These are phyloP conservation scores for Athrips mouffetella DNA, from an alignment of 2,888 invertebrate genomes.

Conservation along the genomic window DNA sequence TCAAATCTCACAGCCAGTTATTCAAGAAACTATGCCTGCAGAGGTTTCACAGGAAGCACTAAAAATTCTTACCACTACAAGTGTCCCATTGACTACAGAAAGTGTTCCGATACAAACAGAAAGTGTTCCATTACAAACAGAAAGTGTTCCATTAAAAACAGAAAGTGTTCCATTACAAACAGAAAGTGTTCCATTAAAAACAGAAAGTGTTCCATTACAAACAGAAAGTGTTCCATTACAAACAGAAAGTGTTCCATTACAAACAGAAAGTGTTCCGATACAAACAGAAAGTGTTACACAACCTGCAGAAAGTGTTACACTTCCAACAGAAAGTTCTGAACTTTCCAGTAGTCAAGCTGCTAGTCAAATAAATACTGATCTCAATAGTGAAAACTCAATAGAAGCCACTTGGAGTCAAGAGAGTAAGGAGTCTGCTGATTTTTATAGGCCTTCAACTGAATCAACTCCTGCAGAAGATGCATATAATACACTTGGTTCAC, in stretches of 20 bases:
- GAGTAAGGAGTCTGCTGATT: not conserved
- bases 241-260: not conserved
- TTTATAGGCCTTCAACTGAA: slow-evolving; percentile 20
- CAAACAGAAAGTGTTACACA: not conserved
- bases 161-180: not conserved
- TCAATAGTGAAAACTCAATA: too few relatives aligned
- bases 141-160: not conserved
- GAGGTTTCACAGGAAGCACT: not conserved
- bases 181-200: not conserved
- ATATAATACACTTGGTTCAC: not conserved
- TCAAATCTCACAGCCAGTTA: not conserved
- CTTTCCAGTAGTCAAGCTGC: too few relatives aligned
- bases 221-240: not conserved
- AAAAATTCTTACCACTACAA: slow-evolving; percentile 1
- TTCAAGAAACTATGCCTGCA: slow-evolving; percentile 5
- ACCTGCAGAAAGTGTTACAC: not conserved
- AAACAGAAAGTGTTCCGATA: not conserved
- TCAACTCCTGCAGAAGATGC: slow-evolving; percentile 11
- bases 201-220: not conserved
- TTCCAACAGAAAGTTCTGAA: not conserved
- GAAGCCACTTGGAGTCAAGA: too few relatives aligned
- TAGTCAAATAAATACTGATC: too few relatives aligned
- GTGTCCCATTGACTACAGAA: not conserved
- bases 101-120: not conserved
- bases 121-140: not conserved